Percentiles rank a stretch among this genome's conserved stretches.
These are phyloP conservation scores for Coccyzus lansbergi DNA, from an alignment of 2,797 vertebrate species.

Conservation along the genomic window DNA sequence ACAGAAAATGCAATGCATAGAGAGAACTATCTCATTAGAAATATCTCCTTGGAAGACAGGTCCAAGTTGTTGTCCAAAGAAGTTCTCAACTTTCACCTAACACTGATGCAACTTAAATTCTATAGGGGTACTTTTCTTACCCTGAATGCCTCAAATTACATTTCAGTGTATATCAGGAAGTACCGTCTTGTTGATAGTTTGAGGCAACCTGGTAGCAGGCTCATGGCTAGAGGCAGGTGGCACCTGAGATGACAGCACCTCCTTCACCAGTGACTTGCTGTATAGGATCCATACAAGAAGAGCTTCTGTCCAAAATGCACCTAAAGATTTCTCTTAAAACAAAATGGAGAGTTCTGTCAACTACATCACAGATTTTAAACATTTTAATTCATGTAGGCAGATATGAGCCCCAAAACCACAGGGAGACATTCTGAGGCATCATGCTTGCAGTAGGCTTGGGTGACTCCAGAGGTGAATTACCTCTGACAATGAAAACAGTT, in stretches of 20 bases:
- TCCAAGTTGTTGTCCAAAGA: not conserved
- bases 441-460: not conserved
- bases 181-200: not conserved
- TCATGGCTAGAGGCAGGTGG: not conserved
- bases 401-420: not conserved
- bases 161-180: not conserved
- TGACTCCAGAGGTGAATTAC: not conserved
- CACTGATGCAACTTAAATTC: not conserved
- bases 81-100: not conserved
- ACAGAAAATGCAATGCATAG: not conserved
- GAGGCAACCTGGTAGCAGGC: not conserved
- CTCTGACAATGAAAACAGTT: not conserved
- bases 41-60: not conserved
- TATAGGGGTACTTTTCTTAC: not conserved
- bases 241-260: rapidly evolving
- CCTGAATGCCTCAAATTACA: not conserved
- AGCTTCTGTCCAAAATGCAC: not conserved
- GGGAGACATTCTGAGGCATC: not conserved
- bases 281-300: not conserved
- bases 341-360: not conserved
- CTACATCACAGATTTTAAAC: not conserved
- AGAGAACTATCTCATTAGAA: not conserved
- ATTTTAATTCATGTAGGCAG: not conserved
- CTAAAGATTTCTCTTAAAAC: not conserved
- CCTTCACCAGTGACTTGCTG: not conserved